These are phyloP conservation scores for Heterodera carotae DNA, from an alignment of 1,140 invertebrate species.

Conservation along the genomic window DNA sequence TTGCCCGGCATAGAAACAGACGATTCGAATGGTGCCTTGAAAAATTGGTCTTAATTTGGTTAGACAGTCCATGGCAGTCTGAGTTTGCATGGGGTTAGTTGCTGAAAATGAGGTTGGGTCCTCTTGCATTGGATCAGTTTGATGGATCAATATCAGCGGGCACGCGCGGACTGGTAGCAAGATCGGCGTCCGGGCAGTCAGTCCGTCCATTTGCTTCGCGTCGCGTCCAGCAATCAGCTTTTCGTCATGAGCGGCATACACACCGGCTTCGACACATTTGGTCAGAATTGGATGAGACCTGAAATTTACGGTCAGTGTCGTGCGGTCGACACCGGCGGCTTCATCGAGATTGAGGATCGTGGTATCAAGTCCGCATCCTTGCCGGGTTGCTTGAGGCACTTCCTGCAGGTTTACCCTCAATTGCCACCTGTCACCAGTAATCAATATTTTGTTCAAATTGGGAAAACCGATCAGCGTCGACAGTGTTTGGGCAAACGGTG, in stretches of 20 bases:
- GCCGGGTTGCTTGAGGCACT: neutral
- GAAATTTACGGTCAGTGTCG: neutral
- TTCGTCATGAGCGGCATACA: too few species aligned
- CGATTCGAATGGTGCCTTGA: too few species aligned
- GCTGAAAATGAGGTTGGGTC: constrained; percentile 12
- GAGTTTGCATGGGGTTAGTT: neutral
- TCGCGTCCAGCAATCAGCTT: too few species aligned
- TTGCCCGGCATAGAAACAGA: too few species aligned
- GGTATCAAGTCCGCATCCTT: neutral
- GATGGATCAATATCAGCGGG: neutral
- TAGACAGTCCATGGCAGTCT: neutral
- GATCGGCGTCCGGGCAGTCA: too few species aligned
- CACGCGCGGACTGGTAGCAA: neutral
- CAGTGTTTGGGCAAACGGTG: neutral
- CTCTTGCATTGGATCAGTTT: neutral
- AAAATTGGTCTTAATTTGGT: neutral
- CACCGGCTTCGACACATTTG: too few species aligned
- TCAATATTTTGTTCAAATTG: neutral
- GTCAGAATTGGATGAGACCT: too few species aligned
- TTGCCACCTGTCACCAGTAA: neutral
- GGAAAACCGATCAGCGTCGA: constrained; percentile 1
- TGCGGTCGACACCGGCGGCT: neutral
- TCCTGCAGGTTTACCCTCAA: neutral
- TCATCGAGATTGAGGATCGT: neutral
- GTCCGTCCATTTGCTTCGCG: too few species aligned